Evolutionary conservation across 2,797 vertebrate genomes (phyloP), one percentile per base, ranked within the genome.

Genomic region (Pelochelys cantorii): DNA sequence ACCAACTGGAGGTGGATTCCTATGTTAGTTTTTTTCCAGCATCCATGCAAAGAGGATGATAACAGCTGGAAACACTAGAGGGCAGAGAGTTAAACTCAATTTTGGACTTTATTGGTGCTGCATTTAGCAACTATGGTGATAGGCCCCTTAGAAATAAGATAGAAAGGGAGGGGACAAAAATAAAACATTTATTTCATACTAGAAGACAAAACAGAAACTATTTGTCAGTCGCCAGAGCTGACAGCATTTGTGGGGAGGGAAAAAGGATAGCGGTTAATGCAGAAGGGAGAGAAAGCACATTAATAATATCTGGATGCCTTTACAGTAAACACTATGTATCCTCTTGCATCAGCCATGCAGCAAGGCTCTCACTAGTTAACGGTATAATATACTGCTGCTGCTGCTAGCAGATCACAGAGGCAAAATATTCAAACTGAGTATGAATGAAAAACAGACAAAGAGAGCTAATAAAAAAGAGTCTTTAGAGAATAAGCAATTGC

Each of bases 121-220:
- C 90, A 94, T 18, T 74, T 52, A 68, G 53, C 31, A 87, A 74
- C 84, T 29, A 84, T n/a, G 37, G 20, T 3, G 56, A 83, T 2
- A 25, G 74, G 34, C 17, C 88, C 90, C 92, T 52, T 25, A 12
- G 34, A 82, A 54, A 62, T 53, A 4, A 79, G 79, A 94, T 15
- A 15, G 53, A 54, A 54, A 54, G 53, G 53, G 53, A 54, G 53
- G 53, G 53, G 53, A 15, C 53, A 54, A 48, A 48, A 48, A 48
- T 48, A 48, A 48, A 48, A 48, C 42, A 87, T 52, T 29, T 0
- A 0, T 86, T 93, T 94, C 83, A 79, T 79, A 85, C 86, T 80
- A 94, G 82, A 95, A 95, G 93, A 65, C 5, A 84, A 90, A 95
- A 89, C 52, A 37, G 83, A 13, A 92, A 83, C 54, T 95, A 90